Conservation (phyloP, 2,797 vertebrate species). For the Melanogrammus aeglefinus region DNA sequence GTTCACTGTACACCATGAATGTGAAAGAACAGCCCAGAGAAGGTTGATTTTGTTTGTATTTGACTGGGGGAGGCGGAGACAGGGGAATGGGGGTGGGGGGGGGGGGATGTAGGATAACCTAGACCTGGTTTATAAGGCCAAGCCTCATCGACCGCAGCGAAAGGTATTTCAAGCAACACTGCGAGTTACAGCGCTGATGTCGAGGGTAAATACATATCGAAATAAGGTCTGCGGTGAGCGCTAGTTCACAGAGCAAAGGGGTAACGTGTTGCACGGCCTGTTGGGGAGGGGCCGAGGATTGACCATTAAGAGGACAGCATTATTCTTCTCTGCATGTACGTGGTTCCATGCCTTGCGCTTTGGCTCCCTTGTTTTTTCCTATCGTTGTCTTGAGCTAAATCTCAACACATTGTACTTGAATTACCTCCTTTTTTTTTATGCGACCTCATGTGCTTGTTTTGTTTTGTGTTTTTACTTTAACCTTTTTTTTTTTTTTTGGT, state of each 20-base stretch:
- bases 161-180: conserved; percentile 36
- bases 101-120: neutral
- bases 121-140: conserved; percentile 13
- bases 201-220: conserved; percentile 55
- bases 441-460: conserved; percentile 91
- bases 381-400: conserved; percentile 69
- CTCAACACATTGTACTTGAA: conserved; percentile 98
- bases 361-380: conserved; percentile 66
- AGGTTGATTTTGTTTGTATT: neutral
- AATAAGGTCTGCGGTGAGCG: conserved; percentile 53
- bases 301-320: conserved; percentile 61
- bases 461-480: conserved; percentile 48
- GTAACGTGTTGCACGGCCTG: neutral
- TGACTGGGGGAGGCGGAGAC: neutral
- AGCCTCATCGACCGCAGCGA: neutral
- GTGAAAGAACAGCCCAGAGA: conserved; percentile 46
- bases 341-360: conserved; percentile 63
- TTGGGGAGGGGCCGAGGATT: conserved; percentile 23
- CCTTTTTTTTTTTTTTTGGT: conserved; percentile 31
- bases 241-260: conserved; percentile 55
- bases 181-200: conserved; percentile 38
- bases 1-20: conserved; percentile 50
- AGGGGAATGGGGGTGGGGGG: neutral
- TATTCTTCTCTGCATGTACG: conserved; percentile 66
- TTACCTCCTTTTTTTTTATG: conserved; percentile 93